Evolutionary conservation across 2,113 vertebrate genomes (phyloP).

Genomic region (Lipophrys pholis): DNA sequence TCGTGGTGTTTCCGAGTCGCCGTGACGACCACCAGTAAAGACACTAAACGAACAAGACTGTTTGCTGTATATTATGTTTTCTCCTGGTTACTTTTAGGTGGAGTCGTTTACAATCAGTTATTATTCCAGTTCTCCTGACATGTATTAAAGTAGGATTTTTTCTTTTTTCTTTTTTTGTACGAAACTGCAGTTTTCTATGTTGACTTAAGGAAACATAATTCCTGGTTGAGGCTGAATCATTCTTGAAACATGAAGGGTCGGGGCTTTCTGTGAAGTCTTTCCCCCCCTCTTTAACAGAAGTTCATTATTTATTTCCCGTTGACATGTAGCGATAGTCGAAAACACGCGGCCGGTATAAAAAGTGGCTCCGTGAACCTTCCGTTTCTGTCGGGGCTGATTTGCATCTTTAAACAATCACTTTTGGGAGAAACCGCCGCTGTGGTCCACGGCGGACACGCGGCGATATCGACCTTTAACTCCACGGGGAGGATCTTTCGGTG

Average conservation of each 20-base stretch:
- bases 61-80: too few species aligned
- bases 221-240: constrained; percentile 18
- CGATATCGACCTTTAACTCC: too few species aligned
- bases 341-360: constrained; percentile 21
- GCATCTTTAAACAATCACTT: too few species aligned
- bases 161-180: constrained; percentile 55
- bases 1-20: too few species aligned
- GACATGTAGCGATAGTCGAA: constrained; percentile 31
- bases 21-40: too few species aligned
- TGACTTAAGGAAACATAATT: constrained; percentile 25
- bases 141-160: constrained; percentile 22
- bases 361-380: neutral
- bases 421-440: too few species aligned
- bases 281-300: neutral
- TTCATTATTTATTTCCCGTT: constrained; percentile 53
- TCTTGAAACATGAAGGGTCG: constrained; percentile 3
- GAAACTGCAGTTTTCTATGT: constrained; percentile 24
- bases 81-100: constrained; percentile 34
- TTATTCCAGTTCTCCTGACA: constrained; percentile 34
- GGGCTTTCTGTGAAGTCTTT: neutral
- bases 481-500: too few species aligned
- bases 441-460: too few species aligned
- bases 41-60: too few species aligned
- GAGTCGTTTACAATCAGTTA: constrained; percentile 61
- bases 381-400: constrained; percentile 10